Evolutionary conservation across 2,888 invertebrate species (phyloP).

Genomic region (Prosopocoilus inquinatus): DNA sequence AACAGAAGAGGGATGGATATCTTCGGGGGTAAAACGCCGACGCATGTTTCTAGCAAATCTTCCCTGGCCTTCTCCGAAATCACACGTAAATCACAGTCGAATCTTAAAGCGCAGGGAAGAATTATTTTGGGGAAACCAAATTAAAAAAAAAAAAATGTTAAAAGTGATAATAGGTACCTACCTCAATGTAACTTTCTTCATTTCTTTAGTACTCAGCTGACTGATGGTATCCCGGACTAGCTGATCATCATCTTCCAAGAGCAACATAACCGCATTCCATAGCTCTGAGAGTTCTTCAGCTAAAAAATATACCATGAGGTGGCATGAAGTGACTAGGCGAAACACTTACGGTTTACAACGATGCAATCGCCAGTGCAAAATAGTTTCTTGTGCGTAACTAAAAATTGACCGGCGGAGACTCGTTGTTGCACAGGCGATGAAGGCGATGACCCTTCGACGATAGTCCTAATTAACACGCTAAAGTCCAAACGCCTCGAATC

Average conservation of each 20-base stretch:
- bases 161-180: too few species aligned
- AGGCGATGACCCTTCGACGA: conserved; percentile 36
- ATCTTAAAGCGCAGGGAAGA: conserved; percentile 13
- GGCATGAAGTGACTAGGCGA: not conserved
- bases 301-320: not conserved
- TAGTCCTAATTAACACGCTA: conserved; percentile 29
- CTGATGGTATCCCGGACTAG: conserved; percentile 47
- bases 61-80: conserved; percentile 42
- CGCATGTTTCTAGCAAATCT: conserved; percentile 35
- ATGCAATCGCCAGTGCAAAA: conserved; percentile 11
- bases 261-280: conserved; percentile 49
- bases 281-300: conserved; percentile 24
- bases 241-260: conserved; percentile 57
- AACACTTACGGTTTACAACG: conserved; percentile 7
- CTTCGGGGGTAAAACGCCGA: conserved; percentile 30
- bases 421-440: conserved; percentile 36
- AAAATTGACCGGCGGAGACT: conserved; percentile 37
- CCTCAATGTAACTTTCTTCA: not conserved
- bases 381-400: conserved; percentile 29
- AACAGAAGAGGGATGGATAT: conserved; percentile 37
- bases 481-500: conserved; percentile 25
- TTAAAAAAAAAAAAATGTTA: too few species aligned
- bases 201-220: conserved; percentile 22
- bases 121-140: not conserved
- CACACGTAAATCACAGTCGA: conserved; percentile 22